These are phyloP conservation scores for Meteorus sp. DNA, from an alignment of 1,140 invertebrate genomes.

Conservation along the genomic window DNA sequence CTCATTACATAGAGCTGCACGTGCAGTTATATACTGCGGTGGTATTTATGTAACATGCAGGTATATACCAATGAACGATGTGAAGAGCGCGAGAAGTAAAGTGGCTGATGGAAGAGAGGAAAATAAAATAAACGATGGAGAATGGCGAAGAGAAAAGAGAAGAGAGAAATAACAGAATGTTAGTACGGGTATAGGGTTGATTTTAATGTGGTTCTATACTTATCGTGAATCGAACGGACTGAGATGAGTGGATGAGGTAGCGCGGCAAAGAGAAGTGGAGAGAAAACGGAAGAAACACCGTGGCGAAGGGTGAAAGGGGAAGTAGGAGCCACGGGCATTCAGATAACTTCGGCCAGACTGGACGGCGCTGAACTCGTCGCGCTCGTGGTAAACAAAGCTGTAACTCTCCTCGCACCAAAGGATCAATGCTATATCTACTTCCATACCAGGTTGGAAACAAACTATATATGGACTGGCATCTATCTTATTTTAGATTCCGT, in stretches of 20 bases:
- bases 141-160: too few relatives aligned
- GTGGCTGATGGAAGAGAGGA: too few relatives aligned
- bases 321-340: neutral
- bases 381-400: conserved; percentile 59
- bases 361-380: conserved; percentile 54
- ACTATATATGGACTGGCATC: conserved; percentile 40
- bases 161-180: too few relatives aligned
- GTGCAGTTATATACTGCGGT: too few relatives aligned
- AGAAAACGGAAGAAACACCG: too few relatives aligned
- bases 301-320: neutral
- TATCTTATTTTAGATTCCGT: conserved; percentile 46
- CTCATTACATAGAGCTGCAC: too few relatives aligned
- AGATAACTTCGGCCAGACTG: conserved; percentile 47
- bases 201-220: neutral
- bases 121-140: too few relatives aligned
- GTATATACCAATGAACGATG: too few relatives aligned
- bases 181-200: too few relatives aligned
- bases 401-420: conserved; percentile 55
- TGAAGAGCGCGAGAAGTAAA: too few relatives aligned
- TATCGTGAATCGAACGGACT: neutral
- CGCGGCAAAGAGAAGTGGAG: neutral
- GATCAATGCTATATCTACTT: conserved; percentile 55
- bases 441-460: conserved; percentile 38
- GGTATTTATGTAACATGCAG: too few relatives aligned
- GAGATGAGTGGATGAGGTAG: neutral